Conservation (phyloP, 1,140 invertebrate genomes). For the Bactericera cockerelli region DNA sequence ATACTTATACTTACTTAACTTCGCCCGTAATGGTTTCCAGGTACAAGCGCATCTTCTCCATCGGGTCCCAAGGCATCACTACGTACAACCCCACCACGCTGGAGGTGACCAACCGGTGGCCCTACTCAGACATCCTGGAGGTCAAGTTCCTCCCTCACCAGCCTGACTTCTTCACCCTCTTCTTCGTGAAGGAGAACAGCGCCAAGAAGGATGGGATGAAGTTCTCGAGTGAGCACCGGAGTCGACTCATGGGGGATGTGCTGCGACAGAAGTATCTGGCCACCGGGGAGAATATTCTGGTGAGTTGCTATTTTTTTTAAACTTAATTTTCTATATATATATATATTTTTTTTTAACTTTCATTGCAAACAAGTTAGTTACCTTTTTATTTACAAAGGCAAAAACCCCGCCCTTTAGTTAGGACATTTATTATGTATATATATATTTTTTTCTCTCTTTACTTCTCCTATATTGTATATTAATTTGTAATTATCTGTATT, state of each 20-base stretch:
- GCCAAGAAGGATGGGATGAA: slow-evolving; percentile 96
- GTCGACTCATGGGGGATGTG: slow-evolving; percentile 81
- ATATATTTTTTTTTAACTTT: too few species aligned
- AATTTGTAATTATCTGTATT: too few species aligned
- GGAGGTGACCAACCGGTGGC: slow-evolving; percentile 93
- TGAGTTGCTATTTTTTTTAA: not conserved
- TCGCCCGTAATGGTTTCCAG: slow-evolving; percentile 33
- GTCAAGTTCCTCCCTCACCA: slow-evolving; percentile 40
- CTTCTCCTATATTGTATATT: too few species aligned
- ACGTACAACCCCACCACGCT: slow-evolving; percentile 90
- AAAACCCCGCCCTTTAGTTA: too few species aligned
- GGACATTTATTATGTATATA: too few species aligned
- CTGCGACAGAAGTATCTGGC: slow-evolving; percentile 63
- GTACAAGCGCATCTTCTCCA: slow-evolving; percentile 94
- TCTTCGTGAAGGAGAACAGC: slow-evolving; percentile 61
- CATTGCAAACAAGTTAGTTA: not conserved
- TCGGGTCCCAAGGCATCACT: slow-evolving; percentile 87
- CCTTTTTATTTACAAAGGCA: too few species aligned
- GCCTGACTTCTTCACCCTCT: slow-evolving; percentile 63
- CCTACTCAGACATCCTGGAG: slow-evolving; percentile 65
- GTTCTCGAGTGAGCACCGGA: slow-evolving; percentile 92
- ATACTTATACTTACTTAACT: slow-evolving; percentile 4
- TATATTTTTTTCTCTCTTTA: too few species aligned
- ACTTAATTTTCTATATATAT: not conserved
- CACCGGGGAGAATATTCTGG: slow-evolving; percentile 24